Base-by-base conservation (phyloP, 2,888 invertebrate genomes). In the Macaria notata region DNA sequence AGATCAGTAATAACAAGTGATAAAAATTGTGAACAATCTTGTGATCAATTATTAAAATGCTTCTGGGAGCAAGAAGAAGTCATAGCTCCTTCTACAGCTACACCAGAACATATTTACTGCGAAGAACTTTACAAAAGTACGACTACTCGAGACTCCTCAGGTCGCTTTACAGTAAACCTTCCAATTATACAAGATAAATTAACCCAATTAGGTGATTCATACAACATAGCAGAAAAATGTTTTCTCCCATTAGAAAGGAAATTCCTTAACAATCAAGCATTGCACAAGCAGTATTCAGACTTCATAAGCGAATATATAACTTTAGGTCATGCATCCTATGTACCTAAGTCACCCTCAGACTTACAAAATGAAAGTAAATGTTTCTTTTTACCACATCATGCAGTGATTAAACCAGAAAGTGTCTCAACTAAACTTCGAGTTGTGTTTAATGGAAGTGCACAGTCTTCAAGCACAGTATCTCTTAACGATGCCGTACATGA, bases 401-500 rank as follows among this genome's bases (percentile, higher is more conserved):
- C 36, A 43, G 9, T 54, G 0, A 33, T 54, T 4, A 54, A 48
- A 48, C 36, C 54, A 7, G 4, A 48, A 30, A 48, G 47, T 48
- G 41, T 47, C 19, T 54, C 47, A 43, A 54, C 54, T 3, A 54
- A 43, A 36, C 47, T 54, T 30, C 43, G 46, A 3, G 47, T 48
- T 4, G 47, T 54, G 4, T 47, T 54, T 36, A 48, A 55, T 30
- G 49, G 41, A 4, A 47, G 46, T n/a, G 47, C 46, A 8, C 46
- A 9, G 29, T 33, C 53, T 4, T 53, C 46, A 4, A 46, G 31
- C 2, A 4, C 58, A 6, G n/a, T 60, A 0, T 62, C 65, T 1
- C 45, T 67, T 3, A 67, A 67, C 43, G 59, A 65, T 9, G 44
- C 58, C 29, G 31, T 68, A 9, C 44, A 47, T 54, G 63, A 65